phyloP scores from a whole-genome alignment of 2,113 vertebrate genomes.

The Physeter macrocephalus region DNA sequence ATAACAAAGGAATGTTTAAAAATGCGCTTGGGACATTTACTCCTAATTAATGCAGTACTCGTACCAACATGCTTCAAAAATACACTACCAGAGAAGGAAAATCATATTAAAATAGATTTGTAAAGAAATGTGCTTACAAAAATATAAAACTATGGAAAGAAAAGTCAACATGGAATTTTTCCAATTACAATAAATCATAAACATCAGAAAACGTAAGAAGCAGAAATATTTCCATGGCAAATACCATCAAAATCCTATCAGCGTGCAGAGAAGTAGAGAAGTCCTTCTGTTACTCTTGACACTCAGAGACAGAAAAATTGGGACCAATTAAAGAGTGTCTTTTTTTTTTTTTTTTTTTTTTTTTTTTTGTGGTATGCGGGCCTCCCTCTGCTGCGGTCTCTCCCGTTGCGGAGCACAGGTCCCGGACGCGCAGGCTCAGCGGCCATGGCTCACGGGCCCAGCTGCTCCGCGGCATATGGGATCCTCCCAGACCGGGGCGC shows the following conservation, averaged over 20 bases:
- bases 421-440: no score
- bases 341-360: no score
- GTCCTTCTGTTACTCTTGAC: background rate
- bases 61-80: constrained; percentile 34
- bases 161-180: constrained; percentile 52
- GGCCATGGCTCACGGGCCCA: no score
- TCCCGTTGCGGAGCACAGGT: no score
- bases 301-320: background rate
- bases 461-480: no score
- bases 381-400: no score
- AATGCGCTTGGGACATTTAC: background rate
- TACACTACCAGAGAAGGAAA: constrained; percentile 32
- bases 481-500: no score
- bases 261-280: background rate
- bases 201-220: constrained; percentile 32
- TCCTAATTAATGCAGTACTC: constrained; percentile 14
- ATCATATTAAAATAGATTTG: constrained; percentile 54
- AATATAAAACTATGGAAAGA: constrained; percentile 15
- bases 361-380: no score
- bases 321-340: background rate
- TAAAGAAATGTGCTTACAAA: background rate
- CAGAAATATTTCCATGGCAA: constrained; percentile 34
- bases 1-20: background rate
- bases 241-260: background rate
- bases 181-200: constrained; percentile 32